These are phyloP conservation scores for Drosophila eugracilis DNA, from an alignment of 1,140 invertebrate species.

Conservation along the genomic window DNA sequence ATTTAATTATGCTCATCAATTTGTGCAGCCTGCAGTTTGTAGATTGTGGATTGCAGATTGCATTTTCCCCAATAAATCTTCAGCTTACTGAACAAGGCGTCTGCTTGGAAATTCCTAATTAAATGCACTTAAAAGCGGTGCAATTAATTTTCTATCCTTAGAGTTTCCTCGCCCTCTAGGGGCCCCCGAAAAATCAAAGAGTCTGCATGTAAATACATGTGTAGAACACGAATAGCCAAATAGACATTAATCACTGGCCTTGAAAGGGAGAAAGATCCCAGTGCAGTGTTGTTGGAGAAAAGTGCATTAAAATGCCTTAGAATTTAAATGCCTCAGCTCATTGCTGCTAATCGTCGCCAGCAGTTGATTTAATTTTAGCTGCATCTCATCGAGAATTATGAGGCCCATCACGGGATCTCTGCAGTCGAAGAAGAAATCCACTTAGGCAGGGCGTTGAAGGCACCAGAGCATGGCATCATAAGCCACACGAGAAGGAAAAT, in stretches of 20 bases:
- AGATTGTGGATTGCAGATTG: too few relatives aligned
- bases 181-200: slow-evolving; percentile 37
- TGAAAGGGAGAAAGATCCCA: slow-evolving; percentile 45
- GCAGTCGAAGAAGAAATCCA: slow-evolving; percentile 42
- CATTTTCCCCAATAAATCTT: slow-evolving; percentile 64
- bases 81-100: slow-evolving; percentile 50
- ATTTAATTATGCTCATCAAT: slow-evolving; percentile 83
- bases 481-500: slow-evolving; percentile 24
- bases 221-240: slow-evolving; percentile 37
- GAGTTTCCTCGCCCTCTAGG: slow-evolving; percentile 23
- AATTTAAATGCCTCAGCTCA: slow-evolving; percentile 72
- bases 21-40: slow-evolving; percentile 41
- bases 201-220: slow-evolving; percentile 34
- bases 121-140: slow-evolving; percentile 72
- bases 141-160: slow-evolving; percentile 69
- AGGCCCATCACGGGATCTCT: slow-evolving; percentile 42
- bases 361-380: slow-evolving; percentile 74
- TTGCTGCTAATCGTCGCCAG: slow-evolving; percentile 72
- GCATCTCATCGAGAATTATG: slow-evolving; percentile 62
- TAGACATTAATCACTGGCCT: slow-evolving; percentile 75
- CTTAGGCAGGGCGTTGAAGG: slow-evolving; percentile 65
- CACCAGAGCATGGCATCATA: slow-evolving; percentile 49
- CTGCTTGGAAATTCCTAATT: slow-evolving; percentile 64
- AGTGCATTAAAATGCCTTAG: slow-evolving; percentile 54
- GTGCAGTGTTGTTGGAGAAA: slow-evolving; percentile 31